phyloP scores from a whole-genome alignment of 2,113 vertebrate genomes.

The Gnathonemus longibarbis region DNA sequence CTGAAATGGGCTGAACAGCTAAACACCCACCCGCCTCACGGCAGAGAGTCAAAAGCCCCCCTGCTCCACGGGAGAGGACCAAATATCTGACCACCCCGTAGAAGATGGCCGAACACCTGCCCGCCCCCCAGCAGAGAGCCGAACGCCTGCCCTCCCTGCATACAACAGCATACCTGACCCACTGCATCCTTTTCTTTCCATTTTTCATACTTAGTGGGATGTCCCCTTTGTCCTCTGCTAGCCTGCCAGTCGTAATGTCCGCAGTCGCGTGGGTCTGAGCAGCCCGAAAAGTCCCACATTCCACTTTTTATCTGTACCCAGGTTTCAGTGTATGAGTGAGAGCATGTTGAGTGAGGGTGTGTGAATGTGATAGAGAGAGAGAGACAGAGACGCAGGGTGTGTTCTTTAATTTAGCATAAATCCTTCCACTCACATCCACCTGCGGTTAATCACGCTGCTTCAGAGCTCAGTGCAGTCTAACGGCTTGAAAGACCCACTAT shows the following conservation, averaged over 20 bases:
- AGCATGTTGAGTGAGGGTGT: background rate
- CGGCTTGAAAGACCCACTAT: background rate
- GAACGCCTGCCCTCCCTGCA: background rate
- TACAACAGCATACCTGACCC: background rate
- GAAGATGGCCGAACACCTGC: too few species aligned
- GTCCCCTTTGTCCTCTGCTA: background rate
- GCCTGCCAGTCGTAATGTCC: background rate
- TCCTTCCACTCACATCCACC: background rate
- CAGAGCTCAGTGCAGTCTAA: background rate
- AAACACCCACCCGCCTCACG: too few species aligned
- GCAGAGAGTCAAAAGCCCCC: too few species aligned
- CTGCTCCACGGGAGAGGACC: too few species aligned
- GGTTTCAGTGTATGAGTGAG: background rate
- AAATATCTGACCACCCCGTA: too few species aligned
- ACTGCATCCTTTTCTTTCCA: background rate
- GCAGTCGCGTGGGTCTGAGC: background rate
- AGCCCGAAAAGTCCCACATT: background rate
- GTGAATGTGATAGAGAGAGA: background rate
- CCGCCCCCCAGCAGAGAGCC: too few species aligned
- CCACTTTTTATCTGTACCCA: background rate
- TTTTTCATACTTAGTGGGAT: background rate
- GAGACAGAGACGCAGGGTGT: background rate
- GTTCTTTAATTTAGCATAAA: background rate
- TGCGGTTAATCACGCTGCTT: background rate
- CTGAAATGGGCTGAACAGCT: too few species aligned